These are phyloP conservation scores for Tapirus indicus DNA, from an alignment of 2,797 vertebrate species.

Conservation along the genomic window DNA sequence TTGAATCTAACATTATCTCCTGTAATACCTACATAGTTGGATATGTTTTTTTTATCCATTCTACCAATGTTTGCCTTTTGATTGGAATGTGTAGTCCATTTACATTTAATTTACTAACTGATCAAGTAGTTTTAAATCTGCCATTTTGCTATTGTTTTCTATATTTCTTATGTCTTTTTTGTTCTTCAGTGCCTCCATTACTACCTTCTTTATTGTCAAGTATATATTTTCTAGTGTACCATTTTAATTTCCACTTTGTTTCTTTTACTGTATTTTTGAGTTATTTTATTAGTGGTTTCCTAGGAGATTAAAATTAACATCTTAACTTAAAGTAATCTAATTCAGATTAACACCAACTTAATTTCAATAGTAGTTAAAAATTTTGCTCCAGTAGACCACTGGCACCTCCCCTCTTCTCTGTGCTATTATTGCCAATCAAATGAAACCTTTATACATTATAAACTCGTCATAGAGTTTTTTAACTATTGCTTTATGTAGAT, in stretches of 20 bases:
- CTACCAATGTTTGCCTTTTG: neutral
- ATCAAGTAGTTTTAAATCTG: neutral
- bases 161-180: neutral
- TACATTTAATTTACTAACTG: neutral
- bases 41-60: neutral
- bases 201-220: neutral
- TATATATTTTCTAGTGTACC: neutral
- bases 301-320: neutral
- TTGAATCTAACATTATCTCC: neutral
- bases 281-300: neutral
- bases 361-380: neutral
- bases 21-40: neutral
- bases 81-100: neutral
- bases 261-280: neutral
- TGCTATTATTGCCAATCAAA: neutral
- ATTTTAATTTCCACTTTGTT: neutral
- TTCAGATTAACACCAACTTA: neutral
- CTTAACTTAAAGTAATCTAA: neutral
- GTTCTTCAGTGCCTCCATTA: neutral
- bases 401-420: neutral
- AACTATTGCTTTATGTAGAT: neutral
- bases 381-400: neutral
- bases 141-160: neutral
- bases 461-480: neutral
- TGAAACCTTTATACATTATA: neutral